These are phyloP conservation scores for Egretta garzetta DNA, from an alignment of 2,113 vertebrate species.

Conservation along the genomic window DNA sequence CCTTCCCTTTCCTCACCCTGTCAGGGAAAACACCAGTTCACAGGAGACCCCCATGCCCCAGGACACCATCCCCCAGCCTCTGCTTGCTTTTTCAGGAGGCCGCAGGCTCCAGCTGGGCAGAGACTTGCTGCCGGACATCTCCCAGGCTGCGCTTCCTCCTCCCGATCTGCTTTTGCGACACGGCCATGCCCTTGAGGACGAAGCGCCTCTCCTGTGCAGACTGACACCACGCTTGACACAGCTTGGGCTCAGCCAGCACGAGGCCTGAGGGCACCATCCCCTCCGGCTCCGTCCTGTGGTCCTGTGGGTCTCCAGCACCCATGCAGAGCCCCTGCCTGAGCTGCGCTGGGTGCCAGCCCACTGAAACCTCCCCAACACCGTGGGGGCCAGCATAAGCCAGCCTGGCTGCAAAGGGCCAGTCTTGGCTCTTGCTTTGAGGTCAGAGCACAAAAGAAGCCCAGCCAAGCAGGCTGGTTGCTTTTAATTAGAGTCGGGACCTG, in stretches of 20 bases:
- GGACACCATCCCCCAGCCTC: neutral
- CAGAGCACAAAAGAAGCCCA: neutral
- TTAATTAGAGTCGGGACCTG: neutral
- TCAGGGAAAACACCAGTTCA: neutral
- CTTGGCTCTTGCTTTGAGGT: neutral
- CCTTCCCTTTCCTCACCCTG: neutral
- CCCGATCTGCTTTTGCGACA: neutral
- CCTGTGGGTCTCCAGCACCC: neutral
- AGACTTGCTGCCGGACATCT: neutral
- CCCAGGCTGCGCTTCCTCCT: neutral
- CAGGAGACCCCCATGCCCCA: neutral
- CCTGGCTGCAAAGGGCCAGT: neutral
- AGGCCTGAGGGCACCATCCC: neutral
- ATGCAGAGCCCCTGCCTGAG: accelerated
- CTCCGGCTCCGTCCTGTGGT: neutral
- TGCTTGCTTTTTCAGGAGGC: neutral
- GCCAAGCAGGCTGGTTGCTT: neutral
- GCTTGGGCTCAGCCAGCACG: accelerated
- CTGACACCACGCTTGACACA: accelerated
- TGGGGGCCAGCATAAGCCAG: neutral
- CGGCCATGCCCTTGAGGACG: neutral
- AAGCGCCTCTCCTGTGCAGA: accelerated
- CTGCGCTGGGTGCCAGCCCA: neutral
- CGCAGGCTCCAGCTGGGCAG: neutral
- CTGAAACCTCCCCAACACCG: accelerated